These are phyloP conservation scores for Megaceryle torquata DNA, from an alignment of 2,113 vertebrate species.

Conservation along the genomic window DNA sequence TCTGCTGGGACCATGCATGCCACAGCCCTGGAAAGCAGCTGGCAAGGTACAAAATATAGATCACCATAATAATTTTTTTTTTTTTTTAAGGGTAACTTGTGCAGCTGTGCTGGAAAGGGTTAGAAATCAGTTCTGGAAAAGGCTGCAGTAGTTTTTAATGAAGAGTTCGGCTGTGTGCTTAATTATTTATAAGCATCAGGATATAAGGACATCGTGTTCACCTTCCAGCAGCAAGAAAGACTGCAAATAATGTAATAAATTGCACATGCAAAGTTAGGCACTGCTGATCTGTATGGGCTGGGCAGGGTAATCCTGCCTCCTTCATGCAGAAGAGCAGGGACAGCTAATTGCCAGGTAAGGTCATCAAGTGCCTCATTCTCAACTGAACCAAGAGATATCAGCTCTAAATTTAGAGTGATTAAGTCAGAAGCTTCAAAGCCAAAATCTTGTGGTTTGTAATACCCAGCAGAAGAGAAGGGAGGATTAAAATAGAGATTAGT, in stretches of 20 bases:
- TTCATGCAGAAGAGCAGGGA: neutral
- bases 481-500: conserved; percentile 20
- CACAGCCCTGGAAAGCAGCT: neutral
- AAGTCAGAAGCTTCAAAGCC: neutral
- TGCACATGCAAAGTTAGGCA: neutral
- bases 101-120: neutral
- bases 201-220: neutral
- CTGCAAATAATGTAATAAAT: neutral
- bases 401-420: neutral
- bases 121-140: neutral
- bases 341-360: neutral
- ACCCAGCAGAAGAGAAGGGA: neutral
- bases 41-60: neutral
- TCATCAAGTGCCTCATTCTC: neutral
- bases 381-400: neutral
- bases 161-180: neutral
- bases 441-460: neutral
- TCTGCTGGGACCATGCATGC: fast-evolving
- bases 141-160: neutral
- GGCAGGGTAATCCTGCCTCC: neutral
- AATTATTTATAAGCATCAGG: neutral
- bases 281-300: neutral
- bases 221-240: neutral
- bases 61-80: neutral
- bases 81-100: neutral